Evolutionary conservation across 2,797 vertebrate genomes (phyloP).

Genomic region (Gadopsis bispinosus): DNA sequence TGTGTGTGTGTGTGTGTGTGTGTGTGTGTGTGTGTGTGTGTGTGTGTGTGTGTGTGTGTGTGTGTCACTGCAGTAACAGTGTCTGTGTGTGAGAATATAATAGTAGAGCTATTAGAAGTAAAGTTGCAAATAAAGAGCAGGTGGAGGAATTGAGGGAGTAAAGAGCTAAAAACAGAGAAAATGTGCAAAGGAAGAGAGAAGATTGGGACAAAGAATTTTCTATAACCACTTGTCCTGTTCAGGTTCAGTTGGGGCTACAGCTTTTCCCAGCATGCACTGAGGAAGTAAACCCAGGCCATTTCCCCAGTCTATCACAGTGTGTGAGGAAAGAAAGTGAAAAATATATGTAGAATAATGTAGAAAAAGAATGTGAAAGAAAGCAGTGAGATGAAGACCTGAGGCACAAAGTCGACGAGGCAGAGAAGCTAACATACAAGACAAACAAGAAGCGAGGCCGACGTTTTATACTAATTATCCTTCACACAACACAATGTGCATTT

Average conservation of each 20-base stretch:
- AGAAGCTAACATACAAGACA: background rate
- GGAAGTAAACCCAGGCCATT: background rate
- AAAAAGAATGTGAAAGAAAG: background rate
- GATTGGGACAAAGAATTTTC: background rate
- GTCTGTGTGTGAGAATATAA: background rate
- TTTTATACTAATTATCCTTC: constrained; percentile 47
- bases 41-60: too few relatives aligned
- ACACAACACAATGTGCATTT: constrained; percentile 50
- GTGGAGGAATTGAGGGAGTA: background rate
- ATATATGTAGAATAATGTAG: background rate
- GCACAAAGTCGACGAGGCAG: background rate
- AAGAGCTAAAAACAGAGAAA: background rate
- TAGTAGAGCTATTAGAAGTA: background rate
- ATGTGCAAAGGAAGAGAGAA: background rate
- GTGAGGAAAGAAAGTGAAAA: background rate
- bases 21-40: too few relatives aligned
- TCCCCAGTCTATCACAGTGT: background rate
- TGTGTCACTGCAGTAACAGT: background rate
- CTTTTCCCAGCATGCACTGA: background rate
- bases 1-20: too few relatives aligned
- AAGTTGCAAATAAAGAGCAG: background rate
- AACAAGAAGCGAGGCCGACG: constrained; percentile 16
- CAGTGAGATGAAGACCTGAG: background rate
- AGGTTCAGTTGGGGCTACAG: background rate
- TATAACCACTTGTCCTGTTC: background rate